Percentiles rank a stretch among this genome's conserved stretches.
phyloP scores from a whole-genome alignment of 1,140 invertebrate species.

The Heliconius nattereri region DNA sequence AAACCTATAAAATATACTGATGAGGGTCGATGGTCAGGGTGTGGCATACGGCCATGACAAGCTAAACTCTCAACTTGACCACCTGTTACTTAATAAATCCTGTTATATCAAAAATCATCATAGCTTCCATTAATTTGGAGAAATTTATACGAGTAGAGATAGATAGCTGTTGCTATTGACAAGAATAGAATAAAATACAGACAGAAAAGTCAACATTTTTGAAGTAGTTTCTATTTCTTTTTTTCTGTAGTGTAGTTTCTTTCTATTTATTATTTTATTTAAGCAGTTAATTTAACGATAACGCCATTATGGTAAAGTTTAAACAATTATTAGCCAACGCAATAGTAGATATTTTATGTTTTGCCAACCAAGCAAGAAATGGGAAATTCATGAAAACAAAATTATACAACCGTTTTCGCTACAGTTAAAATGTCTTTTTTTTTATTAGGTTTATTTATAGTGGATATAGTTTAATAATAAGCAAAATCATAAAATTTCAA shows the following conservation, averaged over 20 bases:
- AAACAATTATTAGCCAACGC: neutral
- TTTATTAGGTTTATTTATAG: too few relatives aligned
- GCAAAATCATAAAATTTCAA: too few relatives aligned
- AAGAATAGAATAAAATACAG: neutral
- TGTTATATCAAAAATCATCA: constrained; percentile 71
- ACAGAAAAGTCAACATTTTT: neutral
- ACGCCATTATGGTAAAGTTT: neutral
- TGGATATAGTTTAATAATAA: too few relatives aligned
- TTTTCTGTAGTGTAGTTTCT: too few relatives aligned
- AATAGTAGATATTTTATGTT: too few relatives aligned
- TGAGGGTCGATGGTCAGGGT: constrained; percentile 41
- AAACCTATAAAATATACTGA: constrained; percentile 49
- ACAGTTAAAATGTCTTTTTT: too few relatives aligned
- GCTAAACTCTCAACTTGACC: constrained; percentile 56
- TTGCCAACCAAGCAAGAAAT: too few relatives aligned
- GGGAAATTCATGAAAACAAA: too few relatives aligned
- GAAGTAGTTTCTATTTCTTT: neutral
- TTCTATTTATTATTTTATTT: neutral
- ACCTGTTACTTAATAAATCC: constrained; percentile 72
- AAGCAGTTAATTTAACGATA: neutral
- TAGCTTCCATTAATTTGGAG: constrained; percentile 69
- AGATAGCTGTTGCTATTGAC: neutral
- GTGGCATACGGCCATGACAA: constrained; percentile 53
- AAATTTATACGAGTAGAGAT: constrained; percentile 73
- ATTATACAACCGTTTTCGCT: too few relatives aligned